Conservation (phyloP, 2,797 vertebrate species). For the Oreochromis grahami region DNA sequence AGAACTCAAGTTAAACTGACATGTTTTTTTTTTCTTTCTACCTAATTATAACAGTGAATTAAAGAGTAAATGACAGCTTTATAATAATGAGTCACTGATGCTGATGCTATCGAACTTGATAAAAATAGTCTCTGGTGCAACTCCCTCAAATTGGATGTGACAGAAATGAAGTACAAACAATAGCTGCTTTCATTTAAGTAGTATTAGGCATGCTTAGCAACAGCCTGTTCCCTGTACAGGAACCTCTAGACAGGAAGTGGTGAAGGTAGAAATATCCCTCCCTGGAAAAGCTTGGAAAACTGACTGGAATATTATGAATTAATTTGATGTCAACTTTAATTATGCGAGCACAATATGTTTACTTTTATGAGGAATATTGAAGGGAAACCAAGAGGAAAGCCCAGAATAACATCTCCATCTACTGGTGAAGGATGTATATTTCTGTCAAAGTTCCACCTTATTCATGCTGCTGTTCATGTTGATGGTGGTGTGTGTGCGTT, state of each 20-base stretch:
- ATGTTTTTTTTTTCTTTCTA: neutral
- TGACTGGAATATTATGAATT: neutral
- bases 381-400: conserved; percentile 5
- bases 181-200: neutral
- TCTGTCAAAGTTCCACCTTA: conserved; percentile 33
- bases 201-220: neutral
- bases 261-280: neutral
- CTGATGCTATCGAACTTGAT: neutral
- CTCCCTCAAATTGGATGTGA: neutral
- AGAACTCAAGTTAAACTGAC: neutral
- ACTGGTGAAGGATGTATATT: conserved; percentile 35
- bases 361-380: neutral
- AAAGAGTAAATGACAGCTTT: neutral
- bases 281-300: neutral
- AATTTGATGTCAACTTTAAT: neutral
- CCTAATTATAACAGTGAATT: neutral
- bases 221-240: neutral
- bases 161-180: neutral
- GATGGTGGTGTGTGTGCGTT: conserved; percentile 26
- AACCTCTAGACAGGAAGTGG: neutral
- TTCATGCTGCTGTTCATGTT: conserved; percentile 24
- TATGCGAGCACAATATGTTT: neutral
- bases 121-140: neutral
- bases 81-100: neutral
- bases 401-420: conserved; percentile 50